phyloP scores from a whole-genome alignment of 2,113 vertebrate genomes.

The Apeltes quadracus region DNA sequence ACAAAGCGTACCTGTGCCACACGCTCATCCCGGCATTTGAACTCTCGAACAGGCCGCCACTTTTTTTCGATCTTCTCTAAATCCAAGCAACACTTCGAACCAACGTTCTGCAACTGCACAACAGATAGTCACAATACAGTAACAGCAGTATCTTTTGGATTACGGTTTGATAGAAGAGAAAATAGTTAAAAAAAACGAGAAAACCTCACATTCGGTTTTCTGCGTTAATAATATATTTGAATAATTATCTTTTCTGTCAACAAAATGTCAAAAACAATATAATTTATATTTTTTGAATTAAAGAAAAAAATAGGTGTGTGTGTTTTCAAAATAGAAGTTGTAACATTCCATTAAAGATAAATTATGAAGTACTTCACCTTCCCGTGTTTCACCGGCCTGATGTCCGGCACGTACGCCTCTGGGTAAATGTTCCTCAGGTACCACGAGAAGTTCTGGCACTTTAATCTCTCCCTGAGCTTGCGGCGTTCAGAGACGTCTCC shows the following conservation, averaged over 20 bases:
- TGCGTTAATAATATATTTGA: not conserved
- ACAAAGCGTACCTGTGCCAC: conserved; percentile 82
- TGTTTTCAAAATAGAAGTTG: not conserved
- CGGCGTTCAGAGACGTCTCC: conserved; percentile 84
- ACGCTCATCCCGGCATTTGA: conserved; percentile 81
- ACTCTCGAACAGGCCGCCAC: conserved; percentile 79
- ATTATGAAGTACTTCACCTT: conserved; percentile 67
- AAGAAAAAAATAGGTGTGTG: no score
- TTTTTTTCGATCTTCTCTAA: conserved; percentile 78
- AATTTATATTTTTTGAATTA: not conserved
- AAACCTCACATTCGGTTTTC: not conserved
- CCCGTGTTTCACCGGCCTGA: conserved; percentile 79
- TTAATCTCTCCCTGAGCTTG: conserved; percentile 79
- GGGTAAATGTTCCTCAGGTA: conserved; percentile 86
- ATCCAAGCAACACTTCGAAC: conserved; percentile 77
- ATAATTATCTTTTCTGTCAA: not conserved
- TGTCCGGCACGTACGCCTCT: conserved; percentile 85
- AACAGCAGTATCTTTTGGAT: not conserved
- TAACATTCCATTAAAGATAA: not conserved
- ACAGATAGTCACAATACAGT: not conserved
- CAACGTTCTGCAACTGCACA: conserved; percentile 82
- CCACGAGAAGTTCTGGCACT: conserved; percentile 88
- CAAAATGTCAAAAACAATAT: not conserved
- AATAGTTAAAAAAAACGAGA: not conserved
- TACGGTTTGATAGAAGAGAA: not conserved